phyloP scores from a whole-genome alignment of 2,113 vertebrate genomes.

The Crotalus tigris region DNA sequence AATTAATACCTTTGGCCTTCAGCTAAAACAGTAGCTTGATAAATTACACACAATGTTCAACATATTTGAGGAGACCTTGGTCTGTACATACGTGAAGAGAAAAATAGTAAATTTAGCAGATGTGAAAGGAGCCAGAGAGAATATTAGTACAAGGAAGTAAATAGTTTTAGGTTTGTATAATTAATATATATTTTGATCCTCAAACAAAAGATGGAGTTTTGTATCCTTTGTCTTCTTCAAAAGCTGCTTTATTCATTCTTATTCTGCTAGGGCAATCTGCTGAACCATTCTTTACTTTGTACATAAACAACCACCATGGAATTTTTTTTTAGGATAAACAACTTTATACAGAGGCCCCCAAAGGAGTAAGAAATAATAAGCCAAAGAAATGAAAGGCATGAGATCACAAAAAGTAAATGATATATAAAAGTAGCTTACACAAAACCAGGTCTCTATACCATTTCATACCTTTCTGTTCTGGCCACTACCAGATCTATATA shows the following conservation, averaged over 20 bases:
- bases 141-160: slow-evolving; percentile 3
- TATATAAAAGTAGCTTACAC: too few relatives aligned
- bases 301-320: too few relatives aligned
- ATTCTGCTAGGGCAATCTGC: accelerated
- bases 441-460: too few relatives aligned
- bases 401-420: too few relatives aligned
- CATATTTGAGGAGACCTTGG: slow-evolving; percentile 49
- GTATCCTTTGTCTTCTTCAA: background rate
- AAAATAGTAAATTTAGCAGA: slow-evolving; percentile 15
- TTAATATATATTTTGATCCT: background rate
- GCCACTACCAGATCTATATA: too few relatives aligned
- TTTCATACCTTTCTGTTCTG: too few relatives aligned
- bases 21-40: slow-evolving; percentile 63
- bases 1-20: slow-evolving; percentile 47
- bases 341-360: too few relatives aligned
- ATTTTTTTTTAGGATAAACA: too few relatives aligned
- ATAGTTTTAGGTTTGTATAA: background rate
- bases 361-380: too few relatives aligned
- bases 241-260: accelerated
- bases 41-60: slow-evolving; percentile 61
- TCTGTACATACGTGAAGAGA: background rate
- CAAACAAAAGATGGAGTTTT: background rate
- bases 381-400: too few relatives aligned
- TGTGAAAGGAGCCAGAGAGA: slow-evolving; percentile 18
- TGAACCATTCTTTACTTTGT: background rate